phyloP scores from a whole-genome alignment of 2,888 invertebrate genomes.

The Andrena marginata region DNA sequence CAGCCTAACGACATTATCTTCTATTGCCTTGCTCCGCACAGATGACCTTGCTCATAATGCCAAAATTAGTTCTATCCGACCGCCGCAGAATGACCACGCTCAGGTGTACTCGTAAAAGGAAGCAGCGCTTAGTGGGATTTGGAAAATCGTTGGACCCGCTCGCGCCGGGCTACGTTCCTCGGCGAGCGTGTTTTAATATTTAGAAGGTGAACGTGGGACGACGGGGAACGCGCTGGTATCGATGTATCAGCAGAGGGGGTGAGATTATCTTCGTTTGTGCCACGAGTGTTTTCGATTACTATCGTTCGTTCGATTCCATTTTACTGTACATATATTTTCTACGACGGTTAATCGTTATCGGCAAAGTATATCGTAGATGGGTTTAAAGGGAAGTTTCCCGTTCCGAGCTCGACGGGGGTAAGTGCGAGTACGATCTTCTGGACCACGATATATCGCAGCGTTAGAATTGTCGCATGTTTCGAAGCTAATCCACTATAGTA shows the following conservation, averaged over 20 bases:
- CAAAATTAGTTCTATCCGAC: conserved; percentile 68
- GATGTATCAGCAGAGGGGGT: too few relatives aligned
- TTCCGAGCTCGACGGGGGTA: not conserved
- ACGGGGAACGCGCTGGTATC: not conserved
- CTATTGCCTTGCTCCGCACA: conserved; percentile 61
- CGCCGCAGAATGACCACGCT: conserved; percentile 63
- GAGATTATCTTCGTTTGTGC: not conserved
- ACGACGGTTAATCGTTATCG: conserved; percentile 26
- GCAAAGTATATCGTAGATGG: conserved; percentile 12
- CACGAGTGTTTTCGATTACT: conserved; percentile 22
- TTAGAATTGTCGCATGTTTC: conserved; percentile 48
- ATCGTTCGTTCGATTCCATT: conserved; percentile 29
- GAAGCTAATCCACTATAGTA: conserved; percentile 63
- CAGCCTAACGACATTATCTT: conserved; percentile 71
- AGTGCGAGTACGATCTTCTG: conserved; percentile 20
- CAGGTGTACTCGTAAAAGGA: conserved; percentile 38
- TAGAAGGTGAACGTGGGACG: not conserved
- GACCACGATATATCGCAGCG: conserved; percentile 40
- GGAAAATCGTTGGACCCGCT: conserved; percentile 18
- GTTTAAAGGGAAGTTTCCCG: conserved; percentile 5
- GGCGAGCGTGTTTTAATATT: conserved; percentile 12
- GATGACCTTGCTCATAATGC: conserved; percentile 70
- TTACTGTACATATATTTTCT: conserved; percentile 43
- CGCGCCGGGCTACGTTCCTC: conserved; percentile 4
- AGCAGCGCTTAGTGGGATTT: conserved; percentile 22